Conservation (phyloP, 2,797 vertebrate genomes). For the Sebastes minor region DNA sequence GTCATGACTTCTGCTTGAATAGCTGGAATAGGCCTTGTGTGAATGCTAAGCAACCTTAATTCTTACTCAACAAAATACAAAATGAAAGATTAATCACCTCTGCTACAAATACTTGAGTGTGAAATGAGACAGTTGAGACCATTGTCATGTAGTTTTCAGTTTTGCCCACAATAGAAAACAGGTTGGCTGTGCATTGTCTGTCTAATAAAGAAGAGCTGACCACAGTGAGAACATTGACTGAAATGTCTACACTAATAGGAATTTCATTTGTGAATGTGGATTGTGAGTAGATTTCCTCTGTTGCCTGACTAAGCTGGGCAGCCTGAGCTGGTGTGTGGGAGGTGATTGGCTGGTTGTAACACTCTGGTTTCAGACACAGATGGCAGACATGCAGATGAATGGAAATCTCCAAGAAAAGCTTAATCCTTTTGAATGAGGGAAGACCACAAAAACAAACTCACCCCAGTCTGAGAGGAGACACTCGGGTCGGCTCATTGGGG, state of each 20-base stretch:
- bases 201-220: background rate
- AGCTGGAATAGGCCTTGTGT: background rate
- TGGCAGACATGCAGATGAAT: background rate
- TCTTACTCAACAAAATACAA: background rate
- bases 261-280: background rate
- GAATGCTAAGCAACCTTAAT: background rate
- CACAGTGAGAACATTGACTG: background rate
- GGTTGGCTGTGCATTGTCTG: too few relatives aligned
- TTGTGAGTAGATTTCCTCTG: background rate
- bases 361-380: constrained; percentile 14
- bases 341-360: background rate
- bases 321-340: constrained; percentile 34
- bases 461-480: constrained; percentile 92
- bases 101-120: background rate
- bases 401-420: background rate
- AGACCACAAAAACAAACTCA: constrained; percentile 61
- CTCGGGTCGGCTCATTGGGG: constrained; percentile 88
- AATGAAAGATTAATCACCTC: background rate
- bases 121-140: background rate
- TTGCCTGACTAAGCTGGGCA: background rate
- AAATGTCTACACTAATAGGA: background rate
- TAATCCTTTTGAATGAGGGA: constrained; percentile 8
- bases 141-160: background rate
- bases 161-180: background rate
- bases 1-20: background rate